Evolutionary conservation across 1,140 invertebrate genomes (phyloP).

Genomic region (Papilio xuthus): DNA sequence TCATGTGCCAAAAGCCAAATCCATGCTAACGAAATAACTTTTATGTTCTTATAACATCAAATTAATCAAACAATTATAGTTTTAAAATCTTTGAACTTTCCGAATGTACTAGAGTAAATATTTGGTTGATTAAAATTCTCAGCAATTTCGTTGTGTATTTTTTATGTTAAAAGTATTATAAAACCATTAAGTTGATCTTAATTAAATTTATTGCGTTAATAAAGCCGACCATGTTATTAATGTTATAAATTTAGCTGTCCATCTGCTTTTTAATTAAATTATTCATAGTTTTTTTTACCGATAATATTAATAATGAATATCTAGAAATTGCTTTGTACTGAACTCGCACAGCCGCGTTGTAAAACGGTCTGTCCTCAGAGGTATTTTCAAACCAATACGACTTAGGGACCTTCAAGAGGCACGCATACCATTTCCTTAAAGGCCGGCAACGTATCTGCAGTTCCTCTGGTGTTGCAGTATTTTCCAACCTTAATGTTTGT

Average conservation of each 20-base stretch:
- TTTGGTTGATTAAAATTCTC: no score
- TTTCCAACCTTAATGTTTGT: neutral
- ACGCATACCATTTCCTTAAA: no score
- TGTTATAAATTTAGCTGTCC: neutral
- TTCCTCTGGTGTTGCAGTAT: no score
- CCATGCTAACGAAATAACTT: neutral
- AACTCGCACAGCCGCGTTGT: no score
- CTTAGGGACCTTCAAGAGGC: no score
- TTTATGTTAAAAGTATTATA: neutral
- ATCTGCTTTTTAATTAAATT: neutral
- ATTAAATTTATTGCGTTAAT: conserved; percentile 5
- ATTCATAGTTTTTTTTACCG: neutral
- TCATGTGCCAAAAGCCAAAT: no score
- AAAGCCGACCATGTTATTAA: neutral
- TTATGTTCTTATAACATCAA: neutral
- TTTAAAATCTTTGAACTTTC: no score
- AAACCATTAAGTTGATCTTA: conserved; percentile 9
- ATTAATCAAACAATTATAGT: neutral
- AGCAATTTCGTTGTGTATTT: neutral
- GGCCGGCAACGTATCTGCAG: no score
- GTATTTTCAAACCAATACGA: neutral
- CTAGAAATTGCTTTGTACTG: no score
- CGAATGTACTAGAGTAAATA: no score
- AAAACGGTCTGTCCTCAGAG: no score
- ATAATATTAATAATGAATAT: no score